These are phyloP conservation scores for Pampus argenteus DNA, from an alignment of 2,797 vertebrate genomes.

Conservation along the genomic window DNA sequence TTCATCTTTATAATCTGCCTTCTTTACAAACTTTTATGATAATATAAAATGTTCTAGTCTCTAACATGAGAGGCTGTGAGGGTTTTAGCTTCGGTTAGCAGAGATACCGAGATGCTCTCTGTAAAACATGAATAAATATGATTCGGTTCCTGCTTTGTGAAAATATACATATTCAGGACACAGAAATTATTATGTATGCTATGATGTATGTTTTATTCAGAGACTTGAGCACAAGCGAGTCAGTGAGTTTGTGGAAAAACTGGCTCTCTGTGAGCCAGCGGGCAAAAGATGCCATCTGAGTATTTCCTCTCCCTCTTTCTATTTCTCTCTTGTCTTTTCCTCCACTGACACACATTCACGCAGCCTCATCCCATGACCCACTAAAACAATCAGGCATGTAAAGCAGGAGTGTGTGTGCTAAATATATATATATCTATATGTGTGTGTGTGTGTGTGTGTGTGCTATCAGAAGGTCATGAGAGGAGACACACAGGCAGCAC, in stretches of 20 bases:
- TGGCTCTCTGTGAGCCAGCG: slow-evolving; percentile 25
- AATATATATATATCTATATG: slow-evolving; percentile 58
- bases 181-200: no score
- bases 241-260: slow-evolving; percentile 26
- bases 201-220: slow-evolving; percentile 18
- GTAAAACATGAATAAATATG: no score
- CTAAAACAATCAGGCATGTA: slow-evolving; percentile 81
- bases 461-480: slow-evolving; percentile 45
- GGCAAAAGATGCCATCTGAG: slow-evolving; percentile 33
- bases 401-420: slow-evolving; percentile 65
- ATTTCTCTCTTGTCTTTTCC: slow-evolving; percentile 34
- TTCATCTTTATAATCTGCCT: background rate
- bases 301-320: slow-evolving; percentile 18
- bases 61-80: background rate
- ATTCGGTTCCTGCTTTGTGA: no score
- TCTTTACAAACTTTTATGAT: background rate
- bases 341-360: slow-evolving; percentile 72
- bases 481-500: slow-evolving; percentile 40
- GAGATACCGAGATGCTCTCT: no score
- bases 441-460: slow-evolving; percentile 5
- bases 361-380: slow-evolving; percentile 74
- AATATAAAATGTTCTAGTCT: background rate
- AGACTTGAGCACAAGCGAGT: slow-evolving; percentile 36
- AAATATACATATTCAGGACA: no score
- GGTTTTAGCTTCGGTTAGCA: no score